Evolutionary conservation across 1,140 invertebrate genomes (phyloP).

Genomic region (Phenacoccus solenopsis): DNA sequence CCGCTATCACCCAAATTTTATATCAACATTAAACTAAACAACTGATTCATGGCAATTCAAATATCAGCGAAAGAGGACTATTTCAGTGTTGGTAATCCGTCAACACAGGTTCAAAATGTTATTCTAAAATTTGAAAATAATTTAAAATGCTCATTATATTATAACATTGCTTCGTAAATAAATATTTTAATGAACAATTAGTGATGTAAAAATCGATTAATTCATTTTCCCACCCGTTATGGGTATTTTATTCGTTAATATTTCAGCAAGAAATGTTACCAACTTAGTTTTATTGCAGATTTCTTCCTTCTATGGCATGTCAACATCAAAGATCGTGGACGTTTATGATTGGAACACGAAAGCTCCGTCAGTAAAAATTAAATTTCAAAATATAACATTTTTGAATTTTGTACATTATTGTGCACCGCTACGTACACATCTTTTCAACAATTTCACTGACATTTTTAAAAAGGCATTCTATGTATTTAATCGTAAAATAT

Average conservation of each 20-base stretch:
- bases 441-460: no score
- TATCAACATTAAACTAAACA: background rate
- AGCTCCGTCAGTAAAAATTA: background rate
- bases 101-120: background rate
- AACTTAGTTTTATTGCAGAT: background rate
- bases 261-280: background rate
- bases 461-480: no score
- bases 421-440: no score
- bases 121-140: no score
- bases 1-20: background rate
- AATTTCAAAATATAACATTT: background rate
- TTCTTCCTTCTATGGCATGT: background rate
- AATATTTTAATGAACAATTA: no score
- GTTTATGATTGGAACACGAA: slow-evolving; percentile 12
- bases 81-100: background rate
- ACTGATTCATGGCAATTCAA: background rate
- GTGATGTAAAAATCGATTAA: background rate
- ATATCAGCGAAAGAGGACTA: background rate
- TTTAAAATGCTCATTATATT: no score
- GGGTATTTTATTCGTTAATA: background rate
- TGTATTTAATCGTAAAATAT: no score
- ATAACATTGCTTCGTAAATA: no score
- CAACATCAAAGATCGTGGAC: slow-evolving; percentile 10
- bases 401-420: no score
- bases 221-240: background rate